Evolutionary conservation across 2,797 vertebrate genomes (phyloP).

Genomic region (Tolypeutes matacus): DNA sequence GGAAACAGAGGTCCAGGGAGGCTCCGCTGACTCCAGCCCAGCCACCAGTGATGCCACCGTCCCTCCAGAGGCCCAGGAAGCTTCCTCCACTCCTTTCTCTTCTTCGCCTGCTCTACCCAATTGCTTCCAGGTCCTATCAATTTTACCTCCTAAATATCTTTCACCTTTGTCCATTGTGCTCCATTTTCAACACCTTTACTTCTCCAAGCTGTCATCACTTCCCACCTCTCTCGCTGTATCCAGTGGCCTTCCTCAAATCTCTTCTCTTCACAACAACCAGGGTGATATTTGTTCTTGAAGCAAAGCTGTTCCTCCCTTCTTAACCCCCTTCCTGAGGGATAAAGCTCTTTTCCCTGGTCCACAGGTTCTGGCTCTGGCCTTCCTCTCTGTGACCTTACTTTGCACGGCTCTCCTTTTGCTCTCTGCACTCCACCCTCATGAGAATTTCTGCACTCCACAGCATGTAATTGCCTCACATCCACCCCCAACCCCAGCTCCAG

Average conservation of each 20-base stretch:
- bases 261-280: not conserved
- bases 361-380: too few species aligned
- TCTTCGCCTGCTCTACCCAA: too few species aligned
- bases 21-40: not conserved
- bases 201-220: fast-evolving
- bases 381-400: not conserved
- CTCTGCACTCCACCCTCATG: not conserved
- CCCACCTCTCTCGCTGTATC: not conserved
- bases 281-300: not conserved
- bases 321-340: not conserved
- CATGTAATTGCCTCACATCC: not conserved
- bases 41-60: too few species aligned
- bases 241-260: not conserved
- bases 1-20: not conserved
- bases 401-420: not conserved
- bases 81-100: not conserved
- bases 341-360: not conserved
- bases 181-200: not conserved
- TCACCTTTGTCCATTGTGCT: not conserved
- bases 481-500: not conserved
- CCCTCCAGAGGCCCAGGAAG: not conserved
- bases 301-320: not conserved
- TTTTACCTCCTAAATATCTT: not conserved
- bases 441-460: not conserved
- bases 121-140: fast-evolving